Evolutionary conservation across 2,888 invertebrate genomes (phyloP).

Genomic region (Synergus gifuensis): DNA sequence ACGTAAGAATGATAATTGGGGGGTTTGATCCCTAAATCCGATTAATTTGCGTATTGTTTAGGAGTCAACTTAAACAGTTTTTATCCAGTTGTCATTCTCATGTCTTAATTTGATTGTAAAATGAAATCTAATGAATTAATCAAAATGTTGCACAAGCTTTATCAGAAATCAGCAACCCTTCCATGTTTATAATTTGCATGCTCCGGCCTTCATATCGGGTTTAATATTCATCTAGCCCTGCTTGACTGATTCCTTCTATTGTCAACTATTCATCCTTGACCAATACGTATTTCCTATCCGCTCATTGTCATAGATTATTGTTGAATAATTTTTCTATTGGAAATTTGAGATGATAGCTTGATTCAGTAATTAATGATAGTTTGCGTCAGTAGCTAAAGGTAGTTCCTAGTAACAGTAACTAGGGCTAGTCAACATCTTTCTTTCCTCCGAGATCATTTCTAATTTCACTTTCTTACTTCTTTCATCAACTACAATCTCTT

Average conservation of each 20-base stretch:
- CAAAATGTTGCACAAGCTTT: neutral
- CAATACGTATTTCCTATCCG: constrained; percentile 10
- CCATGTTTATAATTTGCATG: constrained; percentile 5
- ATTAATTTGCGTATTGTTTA: no score
- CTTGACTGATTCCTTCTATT: constrained; percentile 23
- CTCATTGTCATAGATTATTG: constrained; percentile 29
- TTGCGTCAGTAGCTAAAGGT: neutral
- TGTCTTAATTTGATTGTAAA: no score
- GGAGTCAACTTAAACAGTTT: neutral
- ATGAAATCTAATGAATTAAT: no score
- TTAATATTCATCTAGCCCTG: constrained; percentile 28
- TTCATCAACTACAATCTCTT: neutral
- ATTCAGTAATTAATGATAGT: neutral
- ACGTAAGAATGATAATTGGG: no score
- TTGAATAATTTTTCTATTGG: constrained; percentile 14
- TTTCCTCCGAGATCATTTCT: neutral
- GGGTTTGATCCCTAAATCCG: neutral
- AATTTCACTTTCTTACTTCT: neutral
- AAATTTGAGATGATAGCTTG: constrained; percentile 1
- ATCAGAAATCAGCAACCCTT: constrained; percentile 23
- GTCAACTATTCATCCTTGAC: constrained; percentile 34
- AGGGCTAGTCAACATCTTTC: neutral
- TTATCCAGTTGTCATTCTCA: neutral
- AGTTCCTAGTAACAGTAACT: neutral
- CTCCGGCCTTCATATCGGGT: neutral